phyloP scores from a whole-genome alignment of 1,140 invertebrate genomes.

The Thalassaphorura encarpata region DNA sequence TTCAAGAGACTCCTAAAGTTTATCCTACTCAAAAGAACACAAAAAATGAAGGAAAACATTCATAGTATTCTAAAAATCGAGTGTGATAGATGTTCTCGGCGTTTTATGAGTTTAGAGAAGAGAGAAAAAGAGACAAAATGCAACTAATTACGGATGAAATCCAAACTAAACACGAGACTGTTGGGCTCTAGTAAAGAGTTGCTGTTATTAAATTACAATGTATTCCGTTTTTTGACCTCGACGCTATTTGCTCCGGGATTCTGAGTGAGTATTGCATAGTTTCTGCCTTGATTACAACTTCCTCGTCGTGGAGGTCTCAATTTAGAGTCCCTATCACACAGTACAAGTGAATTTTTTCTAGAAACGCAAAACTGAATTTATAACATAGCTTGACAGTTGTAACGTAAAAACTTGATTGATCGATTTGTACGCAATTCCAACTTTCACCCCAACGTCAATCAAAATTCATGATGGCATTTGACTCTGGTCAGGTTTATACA shows the following conservation, averaged over 20 bases:
- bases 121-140: conserved; percentile 26
- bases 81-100: conserved; percentile 27
- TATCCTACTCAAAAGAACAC: conserved; percentile 27
- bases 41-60: conserved; percentile 9
- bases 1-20: conserved; percentile 28
- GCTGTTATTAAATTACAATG: neutral
- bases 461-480: no score
- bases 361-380: no score
- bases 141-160: conserved; percentile 7
- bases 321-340: conserved; percentile 23
- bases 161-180: conserved; percentile 1
- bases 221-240: conserved; percentile 4
- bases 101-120: conserved; percentile 23
- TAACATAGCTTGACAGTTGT: no score
- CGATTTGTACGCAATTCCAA: no score
- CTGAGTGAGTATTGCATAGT: conserved; percentile 11
- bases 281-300: conserved; percentile 17
- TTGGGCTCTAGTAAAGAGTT: neutral
- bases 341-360: no score
- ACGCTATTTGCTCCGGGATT: conserved; percentile 13
- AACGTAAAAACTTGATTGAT: no score
- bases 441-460: no score
- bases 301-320: conserved; percentile 1
- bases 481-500: no score
- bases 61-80: conserved; percentile 27